Evolutionary conservation across 2,797 vertebrate species (phyloP), one percentile per base, ranked within the genome.

Genomic region (Phoxinus dragarum): DNA sequence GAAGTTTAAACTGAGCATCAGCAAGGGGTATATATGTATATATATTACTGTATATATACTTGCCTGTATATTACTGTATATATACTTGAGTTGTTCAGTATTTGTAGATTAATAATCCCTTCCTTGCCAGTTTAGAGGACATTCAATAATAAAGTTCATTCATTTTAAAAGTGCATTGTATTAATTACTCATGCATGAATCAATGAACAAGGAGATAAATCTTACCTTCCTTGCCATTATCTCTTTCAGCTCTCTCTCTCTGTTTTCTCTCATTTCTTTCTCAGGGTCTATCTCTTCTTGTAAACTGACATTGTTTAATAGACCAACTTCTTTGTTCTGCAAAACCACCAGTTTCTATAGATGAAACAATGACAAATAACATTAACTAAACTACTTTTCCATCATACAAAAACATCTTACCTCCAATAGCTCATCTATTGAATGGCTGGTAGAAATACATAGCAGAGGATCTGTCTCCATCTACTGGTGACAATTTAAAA

Each of bases 281-380:
- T 93, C 92, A 40, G 90, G 52, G 0, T 87, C 79, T 21, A 91
- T 92, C n/a, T 91, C 90, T 2, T 93, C 90, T 42, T 16, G 49
- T 64, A 94, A 85, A 0, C 79, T 84, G 2, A 90, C 92, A 1
- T 94, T 88, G 21, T 86, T 90, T 21, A 93, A 92, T 12, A 77
- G 27, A 0, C 4, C 16, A 7, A 52, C 6, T 2, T 75, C 88
- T 74, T 90, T 88, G 77, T 61, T 88, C 75, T 92, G 91, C 40
- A 95, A 82, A 1, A 90, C 90, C 79, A 93, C 91, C 10, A 95
- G 90, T 88, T 92, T 95, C 95, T 96, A 88, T 21, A 21, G n/a
- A 52, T 21, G 61, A 8, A 76, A 31, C 42, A 16, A 82, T 23
- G 19, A 66, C 64, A 84, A 40, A 72, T 40, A 59, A 31, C 78